These are phyloP conservation scores for Gyps fulvus DNA, from an alignment of 2,113 vertebrate species.

Conservation along the genomic window DNA sequence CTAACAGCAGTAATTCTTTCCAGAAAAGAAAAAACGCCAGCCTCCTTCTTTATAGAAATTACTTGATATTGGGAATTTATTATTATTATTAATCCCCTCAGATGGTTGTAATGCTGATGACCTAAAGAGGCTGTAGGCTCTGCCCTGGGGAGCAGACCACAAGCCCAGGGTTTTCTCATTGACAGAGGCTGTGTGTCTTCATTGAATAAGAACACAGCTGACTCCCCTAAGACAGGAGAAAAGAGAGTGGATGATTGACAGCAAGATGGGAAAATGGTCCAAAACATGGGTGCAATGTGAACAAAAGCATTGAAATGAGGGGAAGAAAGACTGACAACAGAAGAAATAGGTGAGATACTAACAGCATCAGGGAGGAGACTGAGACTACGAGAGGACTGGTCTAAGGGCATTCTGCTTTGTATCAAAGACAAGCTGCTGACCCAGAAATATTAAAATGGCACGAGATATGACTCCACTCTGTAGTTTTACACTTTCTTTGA, in stretches of 20 bases:
- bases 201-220: neutral
- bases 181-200: neutral
- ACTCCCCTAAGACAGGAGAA: neutral
- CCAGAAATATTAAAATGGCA: neutral
- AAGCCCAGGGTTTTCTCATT: neutral
- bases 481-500: neutral
- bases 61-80: neutral
- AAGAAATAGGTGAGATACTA: neutral
- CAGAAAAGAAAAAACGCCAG: neutral
- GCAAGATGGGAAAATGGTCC: neutral
- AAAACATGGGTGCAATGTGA: neutral
- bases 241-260: neutral
- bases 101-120: neutral
- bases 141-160: neutral
- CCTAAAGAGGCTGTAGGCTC: neutral
- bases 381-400: neutral
- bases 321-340: neutral
- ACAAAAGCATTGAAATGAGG: neutral
- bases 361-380: neutral
- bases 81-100: neutral
- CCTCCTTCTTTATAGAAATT: neutral
- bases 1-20: neutral
- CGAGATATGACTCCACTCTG: neutral
- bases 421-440: neutral
- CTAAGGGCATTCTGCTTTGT: neutral